phyloP scores from a whole-genome alignment of 2,888 invertebrate species.

The Euproctis similis region DNA sequence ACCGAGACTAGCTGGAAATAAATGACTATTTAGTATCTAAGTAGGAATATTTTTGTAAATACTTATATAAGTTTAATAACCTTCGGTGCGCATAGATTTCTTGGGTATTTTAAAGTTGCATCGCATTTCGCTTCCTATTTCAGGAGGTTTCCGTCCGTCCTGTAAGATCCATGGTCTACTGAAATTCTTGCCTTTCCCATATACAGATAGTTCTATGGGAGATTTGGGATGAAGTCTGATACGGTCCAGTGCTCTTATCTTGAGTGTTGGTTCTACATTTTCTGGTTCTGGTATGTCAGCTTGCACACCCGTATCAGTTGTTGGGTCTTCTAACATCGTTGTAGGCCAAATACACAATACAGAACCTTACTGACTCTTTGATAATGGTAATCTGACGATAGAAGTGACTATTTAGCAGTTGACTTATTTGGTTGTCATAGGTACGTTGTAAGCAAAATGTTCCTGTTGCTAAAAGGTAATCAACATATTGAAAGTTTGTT shows the following conservation, averaged over 20 bases:
- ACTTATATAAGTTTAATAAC: conserved; percentile 20
- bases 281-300: conserved; percentile 50
- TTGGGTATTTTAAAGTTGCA: conserved; percentile 42
- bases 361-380: no score
- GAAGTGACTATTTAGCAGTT: no score
- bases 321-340: conserved; percentile 24
- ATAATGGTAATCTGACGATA: no score
- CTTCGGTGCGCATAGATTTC: conserved; percentile 37
- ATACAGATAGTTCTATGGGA: conserved; percentile 56
- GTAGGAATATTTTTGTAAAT: conserved; percentile 2
- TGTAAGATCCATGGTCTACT: conserved; percentile 65
- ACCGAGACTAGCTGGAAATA: no score
- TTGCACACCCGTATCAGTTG: conserved; percentile 43
- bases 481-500: no score
- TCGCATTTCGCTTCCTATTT: conserved; percentile 59
- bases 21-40: no score
- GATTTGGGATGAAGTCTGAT: conserved; percentile 55
- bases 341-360: no score
- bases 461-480: no score
- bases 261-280: conserved; percentile 37
- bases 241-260: conserved; percentile 54
- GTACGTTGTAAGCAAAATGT: no score
- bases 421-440: no score
- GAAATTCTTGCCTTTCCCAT: conserved; percentile 53
- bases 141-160: conserved; percentile 52